Evolutionary conservation across 2,888 invertebrate species (phyloP).

Genomic region (Drosophila multiciliata): DNA sequence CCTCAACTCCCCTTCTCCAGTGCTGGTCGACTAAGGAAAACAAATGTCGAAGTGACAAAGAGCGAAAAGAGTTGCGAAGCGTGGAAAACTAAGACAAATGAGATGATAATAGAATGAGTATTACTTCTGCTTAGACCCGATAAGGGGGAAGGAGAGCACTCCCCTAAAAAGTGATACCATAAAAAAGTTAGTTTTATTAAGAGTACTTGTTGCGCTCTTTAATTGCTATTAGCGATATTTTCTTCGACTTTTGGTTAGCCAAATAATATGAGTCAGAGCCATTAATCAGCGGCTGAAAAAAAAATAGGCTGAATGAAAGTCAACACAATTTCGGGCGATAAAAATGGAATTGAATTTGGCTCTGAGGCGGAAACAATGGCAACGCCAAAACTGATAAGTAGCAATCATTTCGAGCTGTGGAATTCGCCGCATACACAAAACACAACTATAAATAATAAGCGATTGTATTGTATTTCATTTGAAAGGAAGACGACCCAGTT

Average conservation of each 20-base stretch:
- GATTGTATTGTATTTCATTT: slow-evolving; percentile 68
- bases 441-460: slow-evolving; percentile 71
- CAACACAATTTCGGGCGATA: slow-evolving; percentile 10
- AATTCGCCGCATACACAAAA: slow-evolving; percentile 34
- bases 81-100: slow-evolving; percentile 73
- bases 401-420: slow-evolving; percentile 37
- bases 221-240: slow-evolving; percentile 22
- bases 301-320: neutral
- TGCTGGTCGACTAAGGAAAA: slow-evolving; percentile 69
- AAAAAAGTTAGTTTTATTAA: slow-evolving; percentile 39
- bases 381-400: slow-evolving; percentile 53
- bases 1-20: slow-evolving; percentile 15
- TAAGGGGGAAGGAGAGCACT: neutral
- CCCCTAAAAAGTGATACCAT: slow-evolving; percentile 11
- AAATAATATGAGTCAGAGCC: slow-evolving; percentile 5
- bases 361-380: slow-evolving; percentile 25
- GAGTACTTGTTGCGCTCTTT: slow-evolving; percentile 39
- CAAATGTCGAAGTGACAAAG: slow-evolving; percentile 72
- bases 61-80: slow-evolving; percentile 66
- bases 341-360: slow-evolving; percentile 47
- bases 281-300: slow-evolving; percentile 31
- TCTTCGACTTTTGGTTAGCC: neutral
- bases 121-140: slow-evolving; percentile 53
- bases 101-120: slow-evolving; percentile 67
- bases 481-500: slow-evolving; percentile 61